phyloP scores from a whole-genome alignment of 2,888 invertebrate genomes.

The Lasioglossum lativentre region DNA sequence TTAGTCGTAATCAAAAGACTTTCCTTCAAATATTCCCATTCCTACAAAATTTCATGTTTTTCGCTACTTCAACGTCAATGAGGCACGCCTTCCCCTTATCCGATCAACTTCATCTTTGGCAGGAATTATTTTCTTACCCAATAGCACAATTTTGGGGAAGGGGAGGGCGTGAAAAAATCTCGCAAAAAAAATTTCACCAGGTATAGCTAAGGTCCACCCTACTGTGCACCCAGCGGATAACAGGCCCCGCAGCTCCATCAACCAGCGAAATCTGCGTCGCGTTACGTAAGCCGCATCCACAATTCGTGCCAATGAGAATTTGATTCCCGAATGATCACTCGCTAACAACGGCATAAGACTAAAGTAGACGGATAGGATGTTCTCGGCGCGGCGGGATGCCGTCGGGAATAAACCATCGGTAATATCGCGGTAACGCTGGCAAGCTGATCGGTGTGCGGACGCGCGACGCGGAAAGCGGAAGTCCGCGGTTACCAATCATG shows the following conservation, averaged over 20 bases:
- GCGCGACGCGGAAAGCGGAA: slow-evolving; percentile 34
- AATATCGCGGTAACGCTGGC: slow-evolving; percentile 22
- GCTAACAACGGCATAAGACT: neutral
- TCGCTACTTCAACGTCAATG: no score
- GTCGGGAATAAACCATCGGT: slow-evolving; percentile 21
- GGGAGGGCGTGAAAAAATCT: no score
- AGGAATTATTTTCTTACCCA: no score
- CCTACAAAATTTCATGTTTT: no score
- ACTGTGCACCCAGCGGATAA: neutral
- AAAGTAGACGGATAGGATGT: neutral
- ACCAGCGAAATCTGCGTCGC: neutral
- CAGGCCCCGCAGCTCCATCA: neutral
- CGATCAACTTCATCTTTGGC: no score
- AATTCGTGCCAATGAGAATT: neutral
- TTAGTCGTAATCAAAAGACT: no score
- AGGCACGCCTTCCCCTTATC: no score
- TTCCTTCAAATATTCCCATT: no score
- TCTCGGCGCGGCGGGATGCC: neutral
- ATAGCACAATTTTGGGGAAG: no score
- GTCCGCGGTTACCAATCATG: slow-evolving; percentile 42
- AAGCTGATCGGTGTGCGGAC: slow-evolving; percentile 12
- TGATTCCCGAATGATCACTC: neutral
- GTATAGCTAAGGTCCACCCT: no score
- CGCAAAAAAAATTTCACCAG: no score
- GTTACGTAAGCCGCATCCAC: neutral